Percentiles rank a stretch among this genome's conserved stretches.
Evolutionary conservation across 2,797 vertebrate genomes (phyloP).

Genomic region (Myotis planiceps): DNA sequence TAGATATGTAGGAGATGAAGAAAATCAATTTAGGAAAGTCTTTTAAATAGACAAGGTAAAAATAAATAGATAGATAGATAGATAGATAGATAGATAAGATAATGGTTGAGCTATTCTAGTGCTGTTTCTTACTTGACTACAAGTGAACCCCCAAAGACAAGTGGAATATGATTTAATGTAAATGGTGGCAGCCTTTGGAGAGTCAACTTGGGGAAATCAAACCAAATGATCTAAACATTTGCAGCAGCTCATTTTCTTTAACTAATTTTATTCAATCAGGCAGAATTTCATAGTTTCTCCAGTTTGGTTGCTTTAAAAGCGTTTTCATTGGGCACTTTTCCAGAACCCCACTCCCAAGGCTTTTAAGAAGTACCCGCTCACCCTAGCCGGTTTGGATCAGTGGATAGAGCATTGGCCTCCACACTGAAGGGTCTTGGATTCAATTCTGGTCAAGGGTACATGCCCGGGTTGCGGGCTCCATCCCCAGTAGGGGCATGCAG

Average conservation of each 20-base stretch:
- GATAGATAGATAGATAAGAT: neutral
- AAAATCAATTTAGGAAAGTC: slow-evolving; percentile 45
- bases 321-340: neutral
- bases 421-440: too few relatives aligned
- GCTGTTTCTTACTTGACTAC: neutral
- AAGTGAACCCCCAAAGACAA: neutral
- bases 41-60: slow-evolving; percentile 43
- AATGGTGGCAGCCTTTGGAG: neutral
- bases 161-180: neutral
- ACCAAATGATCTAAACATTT: neutral
- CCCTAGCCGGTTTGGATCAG: too few relatives aligned
- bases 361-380: neutral
- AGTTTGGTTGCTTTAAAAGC: slow-evolving; percentile 1
- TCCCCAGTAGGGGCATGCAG: too few relatives aligned
- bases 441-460: too few relatives aligned
- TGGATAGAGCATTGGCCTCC: too few relatives aligned
- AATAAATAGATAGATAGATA: neutral
- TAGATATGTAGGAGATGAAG: slow-evolving; percentile 47
- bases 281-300: slow-evolving; percentile 40
- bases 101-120: slow-evolving; percentile 12
- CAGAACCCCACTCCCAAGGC: neutral
- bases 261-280: neutral
- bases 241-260: slow-evolving; percentile 7
- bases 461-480: too few relatives aligned
- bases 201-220: neutral